These are phyloP conservation scores for Meleagris gallopavo DNA, from an alignment of 2,113 vertebrate species.

Conservation along the genomic window DNA sequence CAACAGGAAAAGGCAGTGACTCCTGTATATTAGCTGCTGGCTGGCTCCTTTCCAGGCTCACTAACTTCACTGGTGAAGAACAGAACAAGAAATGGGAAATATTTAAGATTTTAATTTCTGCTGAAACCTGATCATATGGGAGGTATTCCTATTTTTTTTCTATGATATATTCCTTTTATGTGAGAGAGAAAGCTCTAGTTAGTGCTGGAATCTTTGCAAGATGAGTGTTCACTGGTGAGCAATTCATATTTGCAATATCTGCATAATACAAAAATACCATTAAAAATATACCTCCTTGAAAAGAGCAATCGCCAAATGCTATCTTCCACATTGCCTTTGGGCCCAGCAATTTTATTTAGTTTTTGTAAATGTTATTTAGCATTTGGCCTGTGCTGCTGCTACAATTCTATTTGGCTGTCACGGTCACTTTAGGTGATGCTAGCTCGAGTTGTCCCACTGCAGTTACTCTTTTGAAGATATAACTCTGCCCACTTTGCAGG, in stretches of 20 bases:
- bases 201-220: conserved; percentile 12
- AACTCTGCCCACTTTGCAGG: background rate
- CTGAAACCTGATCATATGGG: background rate
- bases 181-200: background rate
- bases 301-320: conserved; percentile 48
- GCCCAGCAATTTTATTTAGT: background rate
- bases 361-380: conserved; percentile 23
- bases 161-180: conserved; percentile 18
- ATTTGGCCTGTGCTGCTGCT: background rate
- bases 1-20: background rate
- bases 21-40: background rate
- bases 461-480: background rate
- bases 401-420: conserved; percentile 1
- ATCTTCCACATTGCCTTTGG: background rate
- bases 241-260: conserved; percentile 59
- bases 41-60: conserved; percentile 1
- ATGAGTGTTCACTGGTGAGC: conserved; percentile 44
- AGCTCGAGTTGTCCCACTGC: background rate
- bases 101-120: conserved; percentile 62
- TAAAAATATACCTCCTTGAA: conserved; percentile 43
- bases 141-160: conserved; percentile 41
- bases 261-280: conserved; percentile 48
- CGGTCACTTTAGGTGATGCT: background rate
- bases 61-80: conserved; percentile 4
- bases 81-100: conserved; percentile 25